A percentile compares a stretch with the other conserved stretches of the same genome.
These are phyloP conservation scores for Mormoops blainvillei DNA, from an alignment of 2,113 vertebrate genomes.

Conservation along the genomic window DNA sequence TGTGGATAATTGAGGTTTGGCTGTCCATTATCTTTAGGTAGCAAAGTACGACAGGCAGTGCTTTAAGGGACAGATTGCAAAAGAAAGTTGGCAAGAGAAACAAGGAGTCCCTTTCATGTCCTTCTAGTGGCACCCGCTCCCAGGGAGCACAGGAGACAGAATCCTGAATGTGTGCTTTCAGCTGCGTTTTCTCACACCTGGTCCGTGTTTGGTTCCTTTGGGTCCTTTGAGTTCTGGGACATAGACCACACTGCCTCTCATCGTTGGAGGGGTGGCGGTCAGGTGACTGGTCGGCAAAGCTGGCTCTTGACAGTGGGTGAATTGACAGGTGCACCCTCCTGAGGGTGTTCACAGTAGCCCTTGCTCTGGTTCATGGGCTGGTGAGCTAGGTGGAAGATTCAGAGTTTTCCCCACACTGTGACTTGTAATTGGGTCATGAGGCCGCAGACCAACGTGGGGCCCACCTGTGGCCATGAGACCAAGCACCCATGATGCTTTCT, in stretches of 20 bases:
- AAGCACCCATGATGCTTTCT: not conserved
- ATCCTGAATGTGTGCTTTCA: not conserved
- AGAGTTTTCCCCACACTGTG: not conserved
- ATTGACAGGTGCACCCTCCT: not conserved
- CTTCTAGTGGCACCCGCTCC: not conserved
- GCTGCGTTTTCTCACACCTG: not conserved
- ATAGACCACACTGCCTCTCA: not conserved
- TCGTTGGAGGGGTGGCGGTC: not conserved
- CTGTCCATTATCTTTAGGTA: slow-evolving; percentile 19
- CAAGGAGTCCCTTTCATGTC: not conserved
- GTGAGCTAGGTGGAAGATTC: not conserved
- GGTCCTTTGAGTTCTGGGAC: not conserved
- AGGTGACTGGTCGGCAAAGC: slow-evolving; percentile 4
- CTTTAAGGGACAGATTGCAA: not conserved
- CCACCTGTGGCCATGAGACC: not conserved
- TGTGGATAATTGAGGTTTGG: slow-evolving; percentile 29
- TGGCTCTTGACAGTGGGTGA: not conserved
- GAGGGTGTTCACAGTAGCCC: not conserved
- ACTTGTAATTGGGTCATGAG: not conserved
- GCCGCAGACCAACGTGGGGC: not conserved
- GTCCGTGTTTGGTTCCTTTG: not conserved
- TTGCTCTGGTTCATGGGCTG: not conserved
- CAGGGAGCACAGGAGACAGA: not conserved
- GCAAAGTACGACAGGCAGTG: not conserved
- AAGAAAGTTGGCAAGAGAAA: not conserved